Conservation (phyloP, 1,140 invertebrate species). For the Stenopsyche tienmushanensis region DNA sequence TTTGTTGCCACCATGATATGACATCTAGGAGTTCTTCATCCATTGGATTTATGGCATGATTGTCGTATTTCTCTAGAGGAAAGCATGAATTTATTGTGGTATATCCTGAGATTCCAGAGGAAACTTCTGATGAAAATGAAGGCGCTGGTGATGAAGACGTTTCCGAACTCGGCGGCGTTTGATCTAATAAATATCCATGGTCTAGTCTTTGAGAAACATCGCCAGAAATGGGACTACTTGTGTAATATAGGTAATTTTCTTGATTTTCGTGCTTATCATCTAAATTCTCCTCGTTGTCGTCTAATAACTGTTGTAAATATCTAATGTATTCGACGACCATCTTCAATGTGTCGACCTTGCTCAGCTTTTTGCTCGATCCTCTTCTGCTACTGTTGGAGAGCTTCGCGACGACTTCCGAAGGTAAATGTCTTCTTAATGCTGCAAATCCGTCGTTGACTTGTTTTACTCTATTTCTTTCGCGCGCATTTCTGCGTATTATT, state of each 20-base stretch:
- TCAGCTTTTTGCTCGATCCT: constrained; percentile 82
- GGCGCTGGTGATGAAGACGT: constrained; percentile 70
- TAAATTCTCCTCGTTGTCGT: constrained; percentile 59
- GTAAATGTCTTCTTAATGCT: constrained; percentile 82
- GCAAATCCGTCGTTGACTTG: constrained; percentile 94
- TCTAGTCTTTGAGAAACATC: constrained; percentile 44
- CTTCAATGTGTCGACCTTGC: constrained; percentile 92
- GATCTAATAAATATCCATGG: constrained; percentile 47
- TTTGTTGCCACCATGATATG: constrained; percentile 80
- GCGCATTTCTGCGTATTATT: constrained; percentile 87
- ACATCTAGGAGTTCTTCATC: constrained; percentile 81
- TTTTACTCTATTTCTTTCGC: constrained; percentile 92
- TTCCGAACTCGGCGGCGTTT: constrained; percentile 63
- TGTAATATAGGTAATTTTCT: constrained; percentile 44
- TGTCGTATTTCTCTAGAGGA: constrained; percentile 54
- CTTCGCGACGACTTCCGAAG: constrained; percentile 72
- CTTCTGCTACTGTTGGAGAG: constrained; percentile 66
- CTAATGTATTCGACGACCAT: constrained; percentile 95
- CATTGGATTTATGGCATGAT: constrained; percentile 58
- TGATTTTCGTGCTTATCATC: constrained; percentile 34
- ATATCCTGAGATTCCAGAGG: constrained; percentile 47
- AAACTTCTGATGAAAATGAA: constrained; percentile 71
- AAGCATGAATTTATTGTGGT: constrained; percentile 49
- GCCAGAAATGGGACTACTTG: constrained; percentile 42
- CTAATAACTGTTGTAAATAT: constrained; percentile 80